Conservation (phyloP, 2,113 vertebrate genomes). For the Platysteira castanea region DNA sequence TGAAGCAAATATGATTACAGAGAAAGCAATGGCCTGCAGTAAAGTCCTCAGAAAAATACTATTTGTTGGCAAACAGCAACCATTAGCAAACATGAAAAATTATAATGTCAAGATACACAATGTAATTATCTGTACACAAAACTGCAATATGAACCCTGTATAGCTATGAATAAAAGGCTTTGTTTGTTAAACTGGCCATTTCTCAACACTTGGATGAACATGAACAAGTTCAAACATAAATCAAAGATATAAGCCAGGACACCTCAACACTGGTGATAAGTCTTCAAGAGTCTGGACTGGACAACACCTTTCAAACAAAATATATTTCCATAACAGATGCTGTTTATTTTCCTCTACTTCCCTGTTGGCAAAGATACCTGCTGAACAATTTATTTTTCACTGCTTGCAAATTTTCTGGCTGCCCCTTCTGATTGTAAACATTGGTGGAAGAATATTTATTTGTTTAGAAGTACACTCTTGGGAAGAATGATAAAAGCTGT, state of each 20-base stretch:
- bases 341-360: slow-evolving; percentile 16
- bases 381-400: not conserved
- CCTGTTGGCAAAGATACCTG: not conserved
- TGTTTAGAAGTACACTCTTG: not conserved
- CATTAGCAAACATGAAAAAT: not conserved
- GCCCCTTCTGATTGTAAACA: slow-evolving; percentile 1
- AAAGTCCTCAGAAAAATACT: not conserved
- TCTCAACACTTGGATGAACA: not conserved
- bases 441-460: not conserved
- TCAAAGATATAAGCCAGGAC: not conserved
- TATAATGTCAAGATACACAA: not conserved
- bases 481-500: not conserved
- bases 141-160: not conserved
- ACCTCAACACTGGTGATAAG: not conserved
- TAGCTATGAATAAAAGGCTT: not conserved
- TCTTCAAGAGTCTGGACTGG: not conserved
- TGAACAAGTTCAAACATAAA: slow-evolving; percentile 2
- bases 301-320: slow-evolving; percentile 15
- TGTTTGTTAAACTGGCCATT: not conserved
- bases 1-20: not conserved
- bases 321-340: not conserved
- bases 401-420: slow-evolving; percentile 14
- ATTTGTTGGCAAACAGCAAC: not conserved
- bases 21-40: not conserved
- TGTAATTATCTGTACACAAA: not conserved